Evolutionary conservation across 2,113 vertebrate genomes (phyloP).

Genomic region (Pithys albifrons): DNA sequence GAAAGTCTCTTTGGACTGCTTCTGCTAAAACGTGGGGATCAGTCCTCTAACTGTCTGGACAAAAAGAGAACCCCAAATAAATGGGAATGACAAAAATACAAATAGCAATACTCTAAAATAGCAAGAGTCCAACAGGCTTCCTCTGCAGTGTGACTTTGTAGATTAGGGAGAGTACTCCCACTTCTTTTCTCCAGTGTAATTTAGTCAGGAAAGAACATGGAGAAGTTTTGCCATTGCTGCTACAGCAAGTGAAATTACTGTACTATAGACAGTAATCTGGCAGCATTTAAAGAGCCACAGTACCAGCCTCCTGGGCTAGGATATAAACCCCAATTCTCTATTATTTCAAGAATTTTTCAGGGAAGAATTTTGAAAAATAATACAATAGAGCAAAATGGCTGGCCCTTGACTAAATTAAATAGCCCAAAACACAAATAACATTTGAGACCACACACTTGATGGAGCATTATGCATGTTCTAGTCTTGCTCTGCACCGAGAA

Average conservation of each 20-base stretch:
- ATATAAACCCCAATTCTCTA: not conserved
- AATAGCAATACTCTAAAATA: not conserved
- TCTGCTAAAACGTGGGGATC: not conserved
- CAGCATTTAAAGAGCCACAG: not conserved
- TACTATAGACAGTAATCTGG: not conserved
- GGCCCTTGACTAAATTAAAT: not conserved
- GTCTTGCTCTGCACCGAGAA: accelerated
- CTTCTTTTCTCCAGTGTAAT: not conserved
- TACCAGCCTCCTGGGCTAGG: not conserved
- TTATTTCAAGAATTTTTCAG: not conserved
- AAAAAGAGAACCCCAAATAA: not conserved
- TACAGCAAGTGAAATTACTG: not conserved
- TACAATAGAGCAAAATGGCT: not conserved
- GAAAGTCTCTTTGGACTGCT: not conserved
- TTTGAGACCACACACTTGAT: not conserved
- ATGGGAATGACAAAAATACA: not conserved
- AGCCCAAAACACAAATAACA: not conserved
- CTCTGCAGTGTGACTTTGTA: not conserved
- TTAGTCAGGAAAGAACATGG: not conserved
- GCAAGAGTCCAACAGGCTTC: not conserved
- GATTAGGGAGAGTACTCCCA: not conserved
- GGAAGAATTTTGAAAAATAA: not conserved
- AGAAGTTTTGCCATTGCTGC: not conserved
- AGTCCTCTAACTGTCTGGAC: not conserved
- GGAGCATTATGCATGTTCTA: not conserved